Evolutionary conservation across 2,888 invertebrate genomes (phyloP).

Genomic region (Cancer borealis): DNA sequence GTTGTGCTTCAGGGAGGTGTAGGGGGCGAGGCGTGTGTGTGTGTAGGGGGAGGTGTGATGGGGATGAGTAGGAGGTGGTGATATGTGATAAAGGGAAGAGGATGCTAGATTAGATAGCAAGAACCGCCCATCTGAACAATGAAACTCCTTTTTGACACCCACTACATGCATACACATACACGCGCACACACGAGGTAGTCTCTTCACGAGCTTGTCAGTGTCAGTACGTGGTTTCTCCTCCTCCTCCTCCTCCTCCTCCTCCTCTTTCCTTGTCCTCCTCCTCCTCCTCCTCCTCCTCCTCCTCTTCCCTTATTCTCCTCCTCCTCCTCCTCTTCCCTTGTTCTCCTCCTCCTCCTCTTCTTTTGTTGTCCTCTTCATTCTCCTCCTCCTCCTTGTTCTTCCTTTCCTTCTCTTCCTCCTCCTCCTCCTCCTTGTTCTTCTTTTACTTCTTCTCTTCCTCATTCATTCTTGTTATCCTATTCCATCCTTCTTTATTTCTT

Average conservation of each 20-base stretch:
- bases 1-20: neutral
- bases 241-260: neutral
- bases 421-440: no score
- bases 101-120: neutral
- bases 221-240: neutral
- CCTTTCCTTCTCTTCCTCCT: neutral
- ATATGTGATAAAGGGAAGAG: conserved; percentile 14
- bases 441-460: no score
- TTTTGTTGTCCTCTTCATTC: neutral
- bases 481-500: no score
- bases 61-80: neutral
- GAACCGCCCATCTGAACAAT: neutral
- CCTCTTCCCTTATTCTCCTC: neutral
- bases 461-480: no score
- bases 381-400: neutral
- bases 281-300: neutral
- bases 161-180: neutral
- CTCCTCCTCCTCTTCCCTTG: neutral
- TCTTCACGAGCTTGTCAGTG: neutral
- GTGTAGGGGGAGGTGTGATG: neutral
- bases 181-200: neutral
- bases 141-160: neutral
- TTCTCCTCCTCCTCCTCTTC: neutral
- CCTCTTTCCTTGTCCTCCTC: neutral
- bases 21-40: neutral